Percentiles rank a stretch among this genome's conserved stretches.
These are phyloP conservation scores for Pterocles gutturalis DNA, from an alignment of 2,113 vertebrate species.

Conservation along the genomic window DNA sequence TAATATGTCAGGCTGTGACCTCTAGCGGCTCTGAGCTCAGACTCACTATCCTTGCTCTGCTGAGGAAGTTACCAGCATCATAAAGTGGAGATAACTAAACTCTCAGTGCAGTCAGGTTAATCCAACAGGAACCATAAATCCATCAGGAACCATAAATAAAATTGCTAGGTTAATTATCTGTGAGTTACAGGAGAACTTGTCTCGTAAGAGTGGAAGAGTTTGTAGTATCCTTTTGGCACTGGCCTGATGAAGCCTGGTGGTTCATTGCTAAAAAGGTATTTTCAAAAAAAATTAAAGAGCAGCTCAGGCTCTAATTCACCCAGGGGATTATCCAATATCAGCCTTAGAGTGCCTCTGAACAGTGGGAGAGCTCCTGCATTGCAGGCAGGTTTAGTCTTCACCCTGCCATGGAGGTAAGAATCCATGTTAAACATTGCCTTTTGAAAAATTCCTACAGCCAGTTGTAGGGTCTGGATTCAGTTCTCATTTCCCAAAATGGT, in stretches of 20 bases:
- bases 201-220: not conserved
- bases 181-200: not conserved
- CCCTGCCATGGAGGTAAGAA: not conserved
- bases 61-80: not conserved
- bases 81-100: not conserved
- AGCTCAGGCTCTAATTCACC: not conserved
- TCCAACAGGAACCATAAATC: not conserved
- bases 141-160: not conserved
- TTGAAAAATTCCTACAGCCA: not conserved
- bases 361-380: not conserved
- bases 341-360: not conserved
- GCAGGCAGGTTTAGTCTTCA: not conserved
- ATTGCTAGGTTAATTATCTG: not conserved
- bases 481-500: not conserved
- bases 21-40: not conserved
- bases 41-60: not conserved
- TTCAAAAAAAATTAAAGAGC: not conserved
- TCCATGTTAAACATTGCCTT: not conserved
- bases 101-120: not conserved
- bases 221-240: not conserved
- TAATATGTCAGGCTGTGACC: conserved; percentile 24
- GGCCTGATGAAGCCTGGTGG: not conserved
- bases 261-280: not conserved
- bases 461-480: not conserved
- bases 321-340: not conserved